Percentiles rank a stretch among this genome's conserved stretches.
Evolutionary conservation across 2,113 vertebrate genomes (phyloP).

Genomic region (Salvelinus fontinalis): DNA sequence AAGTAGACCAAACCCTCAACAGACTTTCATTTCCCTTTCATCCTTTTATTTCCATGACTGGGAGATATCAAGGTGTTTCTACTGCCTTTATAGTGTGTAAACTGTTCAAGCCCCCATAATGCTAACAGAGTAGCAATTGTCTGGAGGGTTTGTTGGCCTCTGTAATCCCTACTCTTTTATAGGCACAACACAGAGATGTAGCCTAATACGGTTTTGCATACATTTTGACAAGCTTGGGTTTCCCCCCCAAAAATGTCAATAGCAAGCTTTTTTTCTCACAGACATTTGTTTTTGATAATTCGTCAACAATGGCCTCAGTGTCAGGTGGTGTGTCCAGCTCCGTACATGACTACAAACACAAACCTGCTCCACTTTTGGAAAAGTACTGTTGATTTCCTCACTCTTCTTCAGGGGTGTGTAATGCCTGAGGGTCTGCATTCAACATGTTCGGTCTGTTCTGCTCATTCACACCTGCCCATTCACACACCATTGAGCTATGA

Average conservation of each 20-base stretch:
- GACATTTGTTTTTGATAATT: too few relatives aligned
- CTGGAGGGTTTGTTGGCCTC: background rate
- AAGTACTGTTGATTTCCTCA: background rate
- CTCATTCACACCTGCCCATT: background rate
- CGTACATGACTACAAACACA: background rate
- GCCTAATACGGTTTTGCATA: too few relatives aligned
- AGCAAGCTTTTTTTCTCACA: too few relatives aligned
- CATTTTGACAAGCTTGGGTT: too few relatives aligned
- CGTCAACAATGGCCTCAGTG: too few relatives aligned
- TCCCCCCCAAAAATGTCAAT: too few relatives aligned
- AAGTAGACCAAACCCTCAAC: too few relatives aligned
- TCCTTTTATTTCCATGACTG: background rate
- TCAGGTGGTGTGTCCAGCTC: background rate
- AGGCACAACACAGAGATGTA: background rate
- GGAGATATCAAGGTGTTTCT: constrained; percentile 3
- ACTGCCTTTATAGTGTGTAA: background rate
- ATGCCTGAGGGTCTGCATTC: constrained; percentile 7
- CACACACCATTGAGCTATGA: background rate
- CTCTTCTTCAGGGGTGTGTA: background rate
- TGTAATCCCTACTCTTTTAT: background rate
- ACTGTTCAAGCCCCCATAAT: background rate
- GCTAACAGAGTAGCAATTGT: background rate
- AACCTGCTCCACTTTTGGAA: background rate
- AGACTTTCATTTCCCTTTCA: constrained; percentile 1
- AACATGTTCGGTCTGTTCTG: constrained; percentile 5